Percentiles rank a stretch among this genome's conserved stretches.
These are phyloP conservation scores for Amphiprion clarkii DNA, from an alignment of 2,797 vertebrate species.

Conservation along the genomic window DNA sequence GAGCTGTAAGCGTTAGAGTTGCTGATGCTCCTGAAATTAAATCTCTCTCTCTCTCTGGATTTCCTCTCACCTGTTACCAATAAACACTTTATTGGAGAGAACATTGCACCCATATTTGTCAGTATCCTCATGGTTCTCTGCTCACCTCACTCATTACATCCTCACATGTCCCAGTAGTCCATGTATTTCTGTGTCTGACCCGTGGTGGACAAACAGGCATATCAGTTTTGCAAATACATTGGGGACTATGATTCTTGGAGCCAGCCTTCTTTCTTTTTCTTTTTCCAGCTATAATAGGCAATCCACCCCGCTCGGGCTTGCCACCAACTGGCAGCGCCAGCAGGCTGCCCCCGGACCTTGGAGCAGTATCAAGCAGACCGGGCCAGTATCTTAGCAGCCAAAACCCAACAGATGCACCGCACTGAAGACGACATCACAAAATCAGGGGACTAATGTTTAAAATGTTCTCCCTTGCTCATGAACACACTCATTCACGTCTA, in stretches of 20 bases:
- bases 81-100: slow-evolving; percentile 67
- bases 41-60: slow-evolving; percentile 57
- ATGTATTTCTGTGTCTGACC: slow-evolving; percentile 34
- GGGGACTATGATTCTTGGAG: slow-evolving; percentile 40
- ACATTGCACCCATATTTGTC: slow-evolving; percentile 37
- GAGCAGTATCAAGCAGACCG: slow-evolving; percentile 45
- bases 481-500: slow-evolving; percentile 63
- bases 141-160: slow-evolving; percentile 5
- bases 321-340: slow-evolving; percentile 59
- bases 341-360: slow-evolving; percentile 64
- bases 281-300: slow-evolving; percentile 48
- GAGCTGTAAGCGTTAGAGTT: slow-evolving; percentile 64
- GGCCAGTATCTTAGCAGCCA: slow-evolving; percentile 55
- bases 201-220: slow-evolving; percentile 30
- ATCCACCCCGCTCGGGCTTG: slow-evolving; percentile 43
- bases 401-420: slow-evolving; percentile 71
- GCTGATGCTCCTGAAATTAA: slow-evolving; percentile 80
- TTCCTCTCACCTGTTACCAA: slow-evolving; percentile 75
- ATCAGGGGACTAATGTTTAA: slow-evolving; percentile 58
- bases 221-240: slow-evolving; percentile 51
- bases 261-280: slow-evolving; percentile 16
- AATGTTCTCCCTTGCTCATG: slow-evolving; percentile 60
- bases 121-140: background rate
- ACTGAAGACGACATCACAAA: slow-evolving; percentile 67
- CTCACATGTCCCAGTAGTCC: background rate